phyloP scores from a whole-genome alignment of 2,888 invertebrate genomes.

The Agrochola litura region DNA sequence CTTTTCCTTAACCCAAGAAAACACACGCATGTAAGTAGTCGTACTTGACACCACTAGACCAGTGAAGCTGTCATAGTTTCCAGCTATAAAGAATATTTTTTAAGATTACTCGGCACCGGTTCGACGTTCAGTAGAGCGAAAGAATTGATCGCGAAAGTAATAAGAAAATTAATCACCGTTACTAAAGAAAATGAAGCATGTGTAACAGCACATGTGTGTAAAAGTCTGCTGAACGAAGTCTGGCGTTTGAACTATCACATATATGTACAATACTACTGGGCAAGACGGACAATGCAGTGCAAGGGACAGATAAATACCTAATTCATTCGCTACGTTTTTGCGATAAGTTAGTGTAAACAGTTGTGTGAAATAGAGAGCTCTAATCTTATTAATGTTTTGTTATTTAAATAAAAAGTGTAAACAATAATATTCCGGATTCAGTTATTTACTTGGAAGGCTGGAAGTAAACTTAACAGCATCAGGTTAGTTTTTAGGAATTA shows the following conservation, averaged over 20 bases:
- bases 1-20: conserved; percentile 1
- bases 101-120: not conserved
- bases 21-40: not conserved
- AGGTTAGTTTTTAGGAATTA: conserved; percentile 18
- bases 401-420: not conserved
- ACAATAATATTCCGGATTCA: conserved; percentile 5
- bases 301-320: conserved; percentile 45
- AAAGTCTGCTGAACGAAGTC: not conserved
- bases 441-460: not conserved
- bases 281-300: conserved; percentile 39
- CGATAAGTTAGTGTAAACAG: conserved; percentile 44
- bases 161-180: not conserved
- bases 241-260: conserved; percentile 17
- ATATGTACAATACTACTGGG: conserved; percentile 6
- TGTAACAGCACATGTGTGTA: not conserved
- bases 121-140: not conserved
- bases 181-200: not conserved
- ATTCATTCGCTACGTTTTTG: conserved; percentile 6
- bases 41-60: not conserved
- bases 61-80: not conserved
- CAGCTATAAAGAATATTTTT: not conserved
- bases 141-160: not conserved
- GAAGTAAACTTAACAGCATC: not conserved
- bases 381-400: not conserved
- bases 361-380: not conserved